phyloP scores from a whole-genome alignment of 2,113 vertebrate species.

The Gracilinanus agilis region DNA sequence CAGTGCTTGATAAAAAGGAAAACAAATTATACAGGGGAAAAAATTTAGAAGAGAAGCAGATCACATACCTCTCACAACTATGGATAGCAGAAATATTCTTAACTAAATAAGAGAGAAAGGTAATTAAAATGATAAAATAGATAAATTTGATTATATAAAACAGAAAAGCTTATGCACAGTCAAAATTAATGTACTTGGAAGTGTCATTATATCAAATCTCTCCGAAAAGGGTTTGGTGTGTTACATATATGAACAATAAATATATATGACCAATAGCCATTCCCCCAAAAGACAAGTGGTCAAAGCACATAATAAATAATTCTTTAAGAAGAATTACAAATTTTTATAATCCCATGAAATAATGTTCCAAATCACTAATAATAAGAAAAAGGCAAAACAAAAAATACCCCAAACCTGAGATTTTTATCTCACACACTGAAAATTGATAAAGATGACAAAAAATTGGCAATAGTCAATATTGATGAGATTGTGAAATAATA shows the following conservation, averaged over 20 bases:
- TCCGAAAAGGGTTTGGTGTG: too few species aligned
- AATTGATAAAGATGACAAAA: background rate
- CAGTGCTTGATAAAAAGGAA: background rate
- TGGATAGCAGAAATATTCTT: background rate
- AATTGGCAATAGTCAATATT: background rate
- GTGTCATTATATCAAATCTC: too few species aligned
- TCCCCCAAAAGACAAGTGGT: background rate
- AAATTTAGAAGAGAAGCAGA: background rate
- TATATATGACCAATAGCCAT: background rate
- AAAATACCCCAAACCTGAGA: background rate
- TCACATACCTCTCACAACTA: background rate
- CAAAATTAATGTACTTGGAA: too few species aligned
- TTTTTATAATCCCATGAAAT: background rate
- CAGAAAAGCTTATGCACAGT: too few species aligned
- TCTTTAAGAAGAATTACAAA: background rate
- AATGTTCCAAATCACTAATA: background rate
- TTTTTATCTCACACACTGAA: background rate
- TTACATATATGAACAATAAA: too few species aligned
- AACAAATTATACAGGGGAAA: too few species aligned
- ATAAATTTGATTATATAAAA: too few species aligned
- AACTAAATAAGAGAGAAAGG: too few species aligned
- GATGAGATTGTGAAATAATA: too few species aligned
- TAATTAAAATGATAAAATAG: too few species aligned
- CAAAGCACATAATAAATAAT: background rate
- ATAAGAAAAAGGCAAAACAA: background rate